These are phyloP conservation scores for Ceyx margarethae DNA, from an alignment of 2,113 vertebrate genomes.

Conservation along the genomic window DNA sequence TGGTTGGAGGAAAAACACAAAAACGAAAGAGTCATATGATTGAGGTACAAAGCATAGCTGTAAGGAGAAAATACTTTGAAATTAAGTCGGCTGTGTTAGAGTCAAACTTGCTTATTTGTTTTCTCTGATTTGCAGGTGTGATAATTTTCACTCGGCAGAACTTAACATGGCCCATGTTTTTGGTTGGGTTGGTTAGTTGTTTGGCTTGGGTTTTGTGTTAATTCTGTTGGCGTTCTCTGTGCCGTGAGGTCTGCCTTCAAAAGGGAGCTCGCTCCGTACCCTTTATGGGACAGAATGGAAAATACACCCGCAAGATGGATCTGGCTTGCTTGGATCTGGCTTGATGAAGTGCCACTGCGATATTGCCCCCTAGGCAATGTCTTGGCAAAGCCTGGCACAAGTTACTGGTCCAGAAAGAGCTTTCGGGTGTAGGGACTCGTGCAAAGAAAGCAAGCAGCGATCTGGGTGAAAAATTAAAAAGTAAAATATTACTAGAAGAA, in stretches of 20 bases:
- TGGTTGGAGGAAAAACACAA: slow-evolving; percentile 50
- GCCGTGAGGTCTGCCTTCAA: slow-evolving; percentile 37
- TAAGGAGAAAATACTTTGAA: slow-evolving; percentile 47
- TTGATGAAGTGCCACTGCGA: not conserved
- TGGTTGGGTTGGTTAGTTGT: accelerated
- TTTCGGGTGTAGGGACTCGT: not conserved
- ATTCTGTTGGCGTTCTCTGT: slow-evolving; percentile 41
- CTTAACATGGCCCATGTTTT: slow-evolving; percentile 54
- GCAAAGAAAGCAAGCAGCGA: not conserved
- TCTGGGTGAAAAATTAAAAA: not conserved
- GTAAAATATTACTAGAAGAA: not conserved
- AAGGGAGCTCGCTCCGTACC: slow-evolving; percentile 9
- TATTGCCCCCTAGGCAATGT: not conserved
- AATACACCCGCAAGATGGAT: slow-evolving; percentile 19
- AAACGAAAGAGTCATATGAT: slow-evolving; percentile 53
- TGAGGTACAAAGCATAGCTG: slow-evolving; percentile 57
- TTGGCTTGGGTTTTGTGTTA: not conserved
- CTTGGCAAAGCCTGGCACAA: not conserved
- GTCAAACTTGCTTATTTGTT: slow-evolving; percentile 61
- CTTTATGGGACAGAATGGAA: slow-evolving; percentile 17
- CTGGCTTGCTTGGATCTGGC: not conserved
- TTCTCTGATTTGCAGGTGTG: slow-evolving; percentile 53
- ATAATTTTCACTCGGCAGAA: slow-evolving; percentile 34
- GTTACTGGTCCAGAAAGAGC: not conserved
- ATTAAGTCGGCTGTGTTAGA: slow-evolving; percentile 27